Percentiles rank a stretch among this genome's conserved stretches.
Conservation (phyloP, 2,113 vertebrate genomes). For the Dasypus novemcinctus region DNA sequence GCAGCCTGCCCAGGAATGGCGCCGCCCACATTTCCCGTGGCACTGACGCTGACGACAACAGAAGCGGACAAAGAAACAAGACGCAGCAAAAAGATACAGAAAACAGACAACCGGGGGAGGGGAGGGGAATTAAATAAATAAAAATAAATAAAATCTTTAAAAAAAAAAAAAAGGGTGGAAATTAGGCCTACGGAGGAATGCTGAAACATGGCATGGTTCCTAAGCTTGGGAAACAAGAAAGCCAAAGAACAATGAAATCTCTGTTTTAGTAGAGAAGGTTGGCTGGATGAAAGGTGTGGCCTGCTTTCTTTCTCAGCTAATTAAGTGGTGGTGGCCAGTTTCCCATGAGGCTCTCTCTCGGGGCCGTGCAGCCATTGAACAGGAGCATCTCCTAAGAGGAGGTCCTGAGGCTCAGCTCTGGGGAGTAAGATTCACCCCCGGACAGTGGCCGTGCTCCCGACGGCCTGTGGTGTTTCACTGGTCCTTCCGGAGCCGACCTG, state of each 20-base stretch:
- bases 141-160: too few relatives aligned
- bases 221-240: not conserved
- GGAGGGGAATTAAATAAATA: too few relatives aligned
- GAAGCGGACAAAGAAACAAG: too few relatives aligned
- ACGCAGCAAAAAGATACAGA: too few relatives aligned
- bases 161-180: not conserved
- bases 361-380: not conserved
- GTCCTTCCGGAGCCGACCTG: not conserved
- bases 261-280: not conserved
- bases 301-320: not conserved
- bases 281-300: not conserved
- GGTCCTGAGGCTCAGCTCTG: not conserved
- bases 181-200: not conserved
- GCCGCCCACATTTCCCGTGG: too few relatives aligned
- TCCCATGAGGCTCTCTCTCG: not conserved
- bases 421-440: not conserved
- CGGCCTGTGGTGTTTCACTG: not conserved
- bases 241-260: not conserved
- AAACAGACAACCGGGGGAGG: too few relatives aligned
- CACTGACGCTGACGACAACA: too few relatives aligned
- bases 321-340: not conserved
- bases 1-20: too few relatives aligned
- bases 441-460: not conserved
- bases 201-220: not conserved
- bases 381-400: not conserved